A percentile compares a stretch with the other conserved stretches of the same genome.
These are phyloP conservation scores for Drosophila cardini DNA, from an alignment of 1,140 invertebrate genomes.

Conservation along the genomic window DNA sequence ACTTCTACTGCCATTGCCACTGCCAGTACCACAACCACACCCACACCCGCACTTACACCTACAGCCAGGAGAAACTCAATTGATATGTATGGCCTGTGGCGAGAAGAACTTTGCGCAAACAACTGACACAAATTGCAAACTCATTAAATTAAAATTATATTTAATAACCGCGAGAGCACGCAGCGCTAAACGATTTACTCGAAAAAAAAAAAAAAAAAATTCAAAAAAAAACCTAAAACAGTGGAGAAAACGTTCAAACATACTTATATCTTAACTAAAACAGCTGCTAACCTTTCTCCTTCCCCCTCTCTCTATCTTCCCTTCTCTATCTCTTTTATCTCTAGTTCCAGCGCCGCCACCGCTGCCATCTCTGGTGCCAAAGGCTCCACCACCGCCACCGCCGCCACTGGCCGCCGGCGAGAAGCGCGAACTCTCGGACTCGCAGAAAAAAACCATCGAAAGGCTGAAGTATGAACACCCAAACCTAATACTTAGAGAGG, in stretches of 20 bases:
- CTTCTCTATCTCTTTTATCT: constrained; percentile 38
- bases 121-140: constrained; percentile 82
- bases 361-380: constrained; percentile 80
- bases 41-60: background rate
- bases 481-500: constrained; percentile 45
- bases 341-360: constrained; percentile 79
- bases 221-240: constrained; percentile 11
- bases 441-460: constrained; percentile 87
- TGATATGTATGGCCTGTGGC: constrained; percentile 72
- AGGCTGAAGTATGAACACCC: constrained; percentile 85
- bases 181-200: constrained; percentile 74
- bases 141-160: constrained; percentile 84
- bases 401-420: constrained; percentile 86
- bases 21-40: background rate
- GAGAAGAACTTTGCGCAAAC: constrained; percentile 64
- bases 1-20: background rate
- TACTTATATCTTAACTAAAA: constrained; percentile 16
- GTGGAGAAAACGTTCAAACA: constrained; percentile 51
- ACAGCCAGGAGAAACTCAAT: constrained; percentile 41
- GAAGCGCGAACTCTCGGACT: constrained; percentile 84
- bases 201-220: constrained; percentile 8
- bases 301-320: constrained; percentile 24
- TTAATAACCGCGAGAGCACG: constrained; percentile 79
- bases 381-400: constrained; percentile 89
- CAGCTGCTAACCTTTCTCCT: constrained; percentile 35